phyloP scores from a whole-genome alignment of 37 sponge, comb jelly and placozoan species.

The Ianthella basta region DNA sequence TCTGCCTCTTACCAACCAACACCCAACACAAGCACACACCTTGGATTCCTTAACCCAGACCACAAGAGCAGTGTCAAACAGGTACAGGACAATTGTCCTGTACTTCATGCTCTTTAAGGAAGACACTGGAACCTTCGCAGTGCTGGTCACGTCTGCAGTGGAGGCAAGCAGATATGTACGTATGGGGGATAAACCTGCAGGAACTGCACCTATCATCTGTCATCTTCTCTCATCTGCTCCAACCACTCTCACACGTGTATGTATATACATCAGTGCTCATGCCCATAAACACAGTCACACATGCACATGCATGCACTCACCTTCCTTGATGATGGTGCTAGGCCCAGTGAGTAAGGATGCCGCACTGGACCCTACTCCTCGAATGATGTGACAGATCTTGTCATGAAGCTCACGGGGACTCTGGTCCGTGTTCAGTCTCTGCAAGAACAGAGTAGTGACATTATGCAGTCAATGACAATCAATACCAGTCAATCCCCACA shows the following conservation, averaged over 20 bases:
- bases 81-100: constrained; percentile 39
- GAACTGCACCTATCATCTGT: too few relatives aligned
- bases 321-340: constrained; percentile 20
- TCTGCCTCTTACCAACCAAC: too few relatives aligned
- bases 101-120: constrained; percentile 48
- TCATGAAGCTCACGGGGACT: constrained; percentile 12
- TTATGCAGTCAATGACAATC: neutral
- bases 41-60: constrained; percentile 50
- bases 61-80: constrained; percentile 62
- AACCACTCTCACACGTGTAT: too few relatives aligned
- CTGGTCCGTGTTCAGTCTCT: neutral
- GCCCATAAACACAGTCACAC: too few relatives aligned
- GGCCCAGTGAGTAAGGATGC: constrained; percentile 1
- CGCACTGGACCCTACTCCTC: neutral
- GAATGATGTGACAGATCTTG: constrained; percentile 14
- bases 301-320: neutral
- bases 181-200: too few relatives aligned
- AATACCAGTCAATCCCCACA: neutral
- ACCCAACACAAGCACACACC: neutral
- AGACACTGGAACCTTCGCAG: constrained; percentile 31
- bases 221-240: too few relatives aligned
- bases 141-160: neutral
- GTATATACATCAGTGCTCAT: too few relatives aligned
- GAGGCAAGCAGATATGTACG: neutral
- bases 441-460: neutral